phyloP scores from a whole-genome alignment of 2,113 vertebrate genomes.

The Eidolon helvum region DNA sequence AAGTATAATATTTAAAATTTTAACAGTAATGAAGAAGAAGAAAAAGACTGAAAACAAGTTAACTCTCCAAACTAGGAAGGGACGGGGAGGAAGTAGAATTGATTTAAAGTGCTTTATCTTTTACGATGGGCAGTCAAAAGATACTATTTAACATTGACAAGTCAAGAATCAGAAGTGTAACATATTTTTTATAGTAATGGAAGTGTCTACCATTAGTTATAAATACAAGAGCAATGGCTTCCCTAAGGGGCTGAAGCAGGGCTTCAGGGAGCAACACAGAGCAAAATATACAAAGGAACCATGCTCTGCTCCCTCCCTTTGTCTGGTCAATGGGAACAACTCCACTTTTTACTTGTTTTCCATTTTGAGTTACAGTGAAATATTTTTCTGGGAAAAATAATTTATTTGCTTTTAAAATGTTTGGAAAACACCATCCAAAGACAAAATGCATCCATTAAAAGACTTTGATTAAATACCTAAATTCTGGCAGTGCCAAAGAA shows the following conservation, averaged over 20 bases:
- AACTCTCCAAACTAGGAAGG: neutral
- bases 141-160: neutral
- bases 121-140: neutral
- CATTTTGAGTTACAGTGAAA: neutral
- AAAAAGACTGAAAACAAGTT: neutral
- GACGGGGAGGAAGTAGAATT: neutral
- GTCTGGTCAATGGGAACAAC: neutral
- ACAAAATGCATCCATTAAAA: neutral
- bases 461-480: neutral
- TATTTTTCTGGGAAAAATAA: neutral
- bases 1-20: neutral
- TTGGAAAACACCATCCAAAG: neutral
- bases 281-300: neutral
- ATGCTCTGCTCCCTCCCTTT: neutral
- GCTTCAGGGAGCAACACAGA: neutral
- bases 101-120: neutral
- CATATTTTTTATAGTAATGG: neutral
- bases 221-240: neutral
- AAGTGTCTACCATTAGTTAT: neutral
- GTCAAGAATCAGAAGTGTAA: neutral
- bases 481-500: neutral
- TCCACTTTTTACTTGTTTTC: neutral
- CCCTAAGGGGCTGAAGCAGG: neutral
- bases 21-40: neutral
- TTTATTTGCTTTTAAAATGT: conserved; percentile 6